Percentiles rank a stretch among this genome's conserved stretches.
Conservation (phyloP, 2,888 invertebrate species). For the Tetrapedia diversipes region DNA sequence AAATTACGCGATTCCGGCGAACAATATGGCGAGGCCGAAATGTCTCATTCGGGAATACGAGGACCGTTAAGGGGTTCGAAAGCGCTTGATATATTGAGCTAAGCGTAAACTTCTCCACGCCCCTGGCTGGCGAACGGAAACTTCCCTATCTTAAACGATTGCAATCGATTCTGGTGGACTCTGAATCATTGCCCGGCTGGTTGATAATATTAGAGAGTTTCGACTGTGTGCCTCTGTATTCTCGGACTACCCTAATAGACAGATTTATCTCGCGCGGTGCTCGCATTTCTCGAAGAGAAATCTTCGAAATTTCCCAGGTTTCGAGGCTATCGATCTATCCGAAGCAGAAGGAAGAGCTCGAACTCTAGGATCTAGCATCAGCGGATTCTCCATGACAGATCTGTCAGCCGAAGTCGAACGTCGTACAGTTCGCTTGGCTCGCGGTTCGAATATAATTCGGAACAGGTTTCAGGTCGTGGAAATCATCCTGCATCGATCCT, state of each 20-base stretch:
- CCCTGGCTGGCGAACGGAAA: background rate
- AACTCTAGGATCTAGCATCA: too few species aligned
- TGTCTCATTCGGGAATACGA: conserved; percentile 24
- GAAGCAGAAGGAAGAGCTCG: too few species aligned
- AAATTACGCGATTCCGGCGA: conserved; percentile 35
- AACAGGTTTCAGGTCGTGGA: too few species aligned
- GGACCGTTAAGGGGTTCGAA: conserved; percentile 25
- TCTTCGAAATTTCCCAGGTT: background rate
- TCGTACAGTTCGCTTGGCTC: too few species aligned
- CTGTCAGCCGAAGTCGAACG: too few species aligned
- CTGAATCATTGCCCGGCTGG: conserved; percentile 2
- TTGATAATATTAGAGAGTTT: background rate
- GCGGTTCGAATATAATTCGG: too few species aligned
- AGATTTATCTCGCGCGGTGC: background rate
- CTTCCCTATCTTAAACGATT: conserved; percentile 19
- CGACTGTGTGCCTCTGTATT: background rate
- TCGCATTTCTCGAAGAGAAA: background rate
- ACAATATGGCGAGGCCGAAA: conserved; percentile 13
- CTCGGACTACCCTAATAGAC: background rate
- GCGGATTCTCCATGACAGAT: too few species aligned
- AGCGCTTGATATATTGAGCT: conserved; percentile 24
- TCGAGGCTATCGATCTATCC: too few species aligned
- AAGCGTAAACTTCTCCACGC: conserved; percentile 12
- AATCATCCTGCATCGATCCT: too few species aligned
- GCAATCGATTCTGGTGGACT: background rate